Evolutionary conservation across 2,888 invertebrate species (phyloP).

Genomic region (Andrena hattorfiana): DNA sequence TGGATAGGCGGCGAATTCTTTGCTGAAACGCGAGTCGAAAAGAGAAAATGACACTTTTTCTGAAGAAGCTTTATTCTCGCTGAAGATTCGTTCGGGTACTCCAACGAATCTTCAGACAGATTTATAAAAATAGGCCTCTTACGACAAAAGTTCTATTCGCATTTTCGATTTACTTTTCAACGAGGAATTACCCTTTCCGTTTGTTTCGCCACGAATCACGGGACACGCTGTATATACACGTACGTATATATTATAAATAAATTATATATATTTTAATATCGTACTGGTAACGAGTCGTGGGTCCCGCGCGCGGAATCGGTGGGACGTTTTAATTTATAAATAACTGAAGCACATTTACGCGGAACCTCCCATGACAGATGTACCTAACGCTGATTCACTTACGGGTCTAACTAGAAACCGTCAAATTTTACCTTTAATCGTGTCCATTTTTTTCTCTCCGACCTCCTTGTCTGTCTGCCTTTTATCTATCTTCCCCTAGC

Average conservation of each 20-base stretch:
- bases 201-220: neutral
- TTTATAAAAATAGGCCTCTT: neutral
- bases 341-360: conserved; percentile 52
- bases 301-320: conserved; percentile 34
- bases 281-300: conserved; percentile 41
- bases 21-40: neutral
- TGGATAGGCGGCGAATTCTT: neutral
- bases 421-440: conserved; percentile 45
- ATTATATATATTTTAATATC: conserved; percentile 52
- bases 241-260: conserved; percentile 21
- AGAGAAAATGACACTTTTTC: neutral
- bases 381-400: conserved; percentile 62
- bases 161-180: neutral
- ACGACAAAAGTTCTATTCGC: neutral
- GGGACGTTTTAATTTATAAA: conserved; percentile 63
- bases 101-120: neutral
- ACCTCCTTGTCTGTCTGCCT: conserved; percentile 18
- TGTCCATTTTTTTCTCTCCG: neutral
- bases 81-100: neutral
- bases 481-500: conserved; percentile 9
- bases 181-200: neutral
- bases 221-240: conserved; percentile 5
- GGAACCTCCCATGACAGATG: conserved; percentile 60
- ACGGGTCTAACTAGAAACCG: conserved; percentile 57
- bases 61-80: too few relatives aligned